Evolutionary conservation across 2,888 invertebrate genomes (phyloP).

Genomic region (Epinotia brunnichana): DNA sequence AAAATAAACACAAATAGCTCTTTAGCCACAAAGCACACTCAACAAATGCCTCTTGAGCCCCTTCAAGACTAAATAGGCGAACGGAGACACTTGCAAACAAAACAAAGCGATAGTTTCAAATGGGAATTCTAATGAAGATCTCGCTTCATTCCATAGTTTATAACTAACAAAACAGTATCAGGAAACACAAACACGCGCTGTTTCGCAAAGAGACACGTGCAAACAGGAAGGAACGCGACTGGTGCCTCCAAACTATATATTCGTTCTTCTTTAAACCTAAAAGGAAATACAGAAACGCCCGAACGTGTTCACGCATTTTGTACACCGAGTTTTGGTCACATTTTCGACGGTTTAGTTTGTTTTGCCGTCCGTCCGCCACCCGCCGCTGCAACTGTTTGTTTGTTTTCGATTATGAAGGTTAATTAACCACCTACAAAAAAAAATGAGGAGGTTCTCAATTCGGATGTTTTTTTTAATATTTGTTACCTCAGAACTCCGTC

Average conservation of each 20-base stretch:
- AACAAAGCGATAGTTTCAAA: slow-evolving; percentile 45
- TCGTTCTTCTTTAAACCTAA: slow-evolving; percentile 51
- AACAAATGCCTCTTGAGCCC: slow-evolving; percentile 41
- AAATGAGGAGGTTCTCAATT: too few relatives aligned
- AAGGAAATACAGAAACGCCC: slow-evolving; percentile 68
- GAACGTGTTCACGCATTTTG: slow-evolving; percentile 66
- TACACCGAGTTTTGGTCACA: slow-evolving; percentile 50
- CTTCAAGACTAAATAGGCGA: slow-evolving; percentile 40
- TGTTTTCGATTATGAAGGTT: background rate
- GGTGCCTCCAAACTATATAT: slow-evolving; percentile 63
- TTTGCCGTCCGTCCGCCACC: slow-evolving; percentile 9
- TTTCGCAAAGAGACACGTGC: slow-evolving; percentile 49
- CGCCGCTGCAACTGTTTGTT: background rate
- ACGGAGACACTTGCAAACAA: slow-evolving; percentile 34
- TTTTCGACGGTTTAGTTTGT: slow-evolving; percentile 64
- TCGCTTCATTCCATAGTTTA: slow-evolving; percentile 50
- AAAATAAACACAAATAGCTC: slow-evolving; percentile 39
- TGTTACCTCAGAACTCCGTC: too few relatives aligned
- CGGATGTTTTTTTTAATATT: too few relatives aligned
- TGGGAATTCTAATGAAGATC: slow-evolving; percentile 51
- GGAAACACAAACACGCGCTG: slow-evolving; percentile 47
- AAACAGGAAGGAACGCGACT: slow-evolving; percentile 59
- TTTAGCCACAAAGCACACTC: slow-evolving; percentile 45
- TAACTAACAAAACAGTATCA: slow-evolving; percentile 57
- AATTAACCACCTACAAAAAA: too few relatives aligned